These are phyloP conservation scores for Tringa solitaria DNA, from an alignment of 2,113 vertebrate genomes.

Conservation along the genomic window DNA sequence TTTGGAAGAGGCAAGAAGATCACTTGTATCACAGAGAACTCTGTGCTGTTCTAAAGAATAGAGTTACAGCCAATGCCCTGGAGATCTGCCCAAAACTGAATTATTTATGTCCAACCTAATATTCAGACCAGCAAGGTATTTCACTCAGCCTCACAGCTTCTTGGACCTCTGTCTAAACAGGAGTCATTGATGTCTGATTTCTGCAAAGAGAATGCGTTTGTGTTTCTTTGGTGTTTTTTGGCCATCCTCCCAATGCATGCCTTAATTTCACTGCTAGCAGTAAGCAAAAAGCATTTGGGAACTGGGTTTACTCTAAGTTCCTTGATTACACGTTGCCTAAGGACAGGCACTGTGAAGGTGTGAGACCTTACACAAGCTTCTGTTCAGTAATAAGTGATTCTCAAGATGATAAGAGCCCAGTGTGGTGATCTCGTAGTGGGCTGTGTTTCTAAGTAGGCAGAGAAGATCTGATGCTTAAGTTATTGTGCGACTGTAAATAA, in stretches of 20 bases:
- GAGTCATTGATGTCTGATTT: background rate
- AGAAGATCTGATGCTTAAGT: background rate
- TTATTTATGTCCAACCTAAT: background rate
- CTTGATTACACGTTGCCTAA: background rate
- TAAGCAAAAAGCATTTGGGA: background rate
- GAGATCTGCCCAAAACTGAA: background rate
- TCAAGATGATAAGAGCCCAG: background rate
- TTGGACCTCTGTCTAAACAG: background rate
- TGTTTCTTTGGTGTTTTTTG: background rate
- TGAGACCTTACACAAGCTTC: background rate
- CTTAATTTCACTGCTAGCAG: background rate
- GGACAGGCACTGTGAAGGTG: background rate
- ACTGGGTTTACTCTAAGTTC: background rate
- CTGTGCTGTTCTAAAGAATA: background rate
- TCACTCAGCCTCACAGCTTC: background rate
- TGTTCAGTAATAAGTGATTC: background rate
- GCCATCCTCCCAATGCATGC: rapidly evolving
- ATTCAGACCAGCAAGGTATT: background rate
- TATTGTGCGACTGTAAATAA: background rate
- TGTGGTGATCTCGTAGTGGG: background rate
- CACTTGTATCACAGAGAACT: background rate
- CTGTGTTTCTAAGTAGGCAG: background rate
- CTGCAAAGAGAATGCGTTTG: background rate
- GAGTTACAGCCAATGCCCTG: background rate
- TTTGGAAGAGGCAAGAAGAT: background rate